Evolutionary conservation across 2,888 invertebrate species (phyloP).

Genomic region (Catocala nupta): DNA sequence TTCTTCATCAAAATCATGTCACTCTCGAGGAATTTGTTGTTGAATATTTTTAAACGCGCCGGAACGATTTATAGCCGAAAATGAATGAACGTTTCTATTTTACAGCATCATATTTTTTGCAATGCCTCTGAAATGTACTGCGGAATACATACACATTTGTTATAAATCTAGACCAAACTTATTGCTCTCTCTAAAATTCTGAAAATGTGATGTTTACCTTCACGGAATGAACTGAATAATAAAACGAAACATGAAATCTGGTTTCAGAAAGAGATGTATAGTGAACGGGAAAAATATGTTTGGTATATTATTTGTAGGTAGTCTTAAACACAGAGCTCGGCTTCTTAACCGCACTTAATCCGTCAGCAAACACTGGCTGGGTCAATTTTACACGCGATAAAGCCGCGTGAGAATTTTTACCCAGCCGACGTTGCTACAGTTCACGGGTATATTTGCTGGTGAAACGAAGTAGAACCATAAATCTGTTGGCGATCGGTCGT

Average conservation of each 20-base stretch:
- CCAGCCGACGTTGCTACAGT: slow-evolving; percentile 55
- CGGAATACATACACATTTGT: background rate
- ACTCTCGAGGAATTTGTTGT: slow-evolving; percentile 8
- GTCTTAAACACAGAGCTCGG: slow-evolving; percentile 57
- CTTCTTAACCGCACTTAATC: slow-evolving; percentile 68
- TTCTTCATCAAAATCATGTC: slow-evolving; percentile 12
- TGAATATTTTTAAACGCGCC: slow-evolving; percentile 16
- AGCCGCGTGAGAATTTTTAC: slow-evolving; percentile 65
- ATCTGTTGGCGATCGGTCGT: slow-evolving; percentile 64
- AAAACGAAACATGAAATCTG: too few species aligned
- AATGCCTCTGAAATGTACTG: background rate
- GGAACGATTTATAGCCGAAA: slow-evolving; percentile 15
- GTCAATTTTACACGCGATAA: slow-evolving; percentile 45
- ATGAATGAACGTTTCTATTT: background rate
- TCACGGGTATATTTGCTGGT: slow-evolving; percentile 34
- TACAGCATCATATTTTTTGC: background rate
- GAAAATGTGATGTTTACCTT: too few species aligned
- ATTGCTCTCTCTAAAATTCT: too few species aligned
- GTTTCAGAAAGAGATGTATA: too few species aligned
- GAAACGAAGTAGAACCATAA: slow-evolving; percentile 53
- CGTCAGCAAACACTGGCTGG: slow-evolving; percentile 64
- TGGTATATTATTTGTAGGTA: slow-evolving; percentile 39
- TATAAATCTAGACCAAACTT: background rate
- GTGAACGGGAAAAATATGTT: too few species aligned
- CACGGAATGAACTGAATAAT: too few species aligned